Conservation (phyloP, 2,797 vertebrate species). For the Masticophis lateralis region DNA sequence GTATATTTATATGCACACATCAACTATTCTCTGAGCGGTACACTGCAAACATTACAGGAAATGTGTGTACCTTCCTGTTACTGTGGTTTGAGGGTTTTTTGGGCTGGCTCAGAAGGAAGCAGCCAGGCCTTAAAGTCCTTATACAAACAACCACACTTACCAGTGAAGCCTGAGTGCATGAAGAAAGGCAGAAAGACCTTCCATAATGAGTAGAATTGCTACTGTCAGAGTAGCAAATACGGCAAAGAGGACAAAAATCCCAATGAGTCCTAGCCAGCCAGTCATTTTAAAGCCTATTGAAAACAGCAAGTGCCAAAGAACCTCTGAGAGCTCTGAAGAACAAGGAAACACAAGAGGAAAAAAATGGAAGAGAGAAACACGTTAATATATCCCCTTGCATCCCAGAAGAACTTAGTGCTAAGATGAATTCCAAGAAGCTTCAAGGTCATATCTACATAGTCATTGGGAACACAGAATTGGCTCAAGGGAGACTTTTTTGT, state of each 20-base stretch:
- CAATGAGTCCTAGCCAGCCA: constrained; percentile 65
- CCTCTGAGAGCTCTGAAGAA: constrained; percentile 77
- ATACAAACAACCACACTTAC: constrained; percentile 47
- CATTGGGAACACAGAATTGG: neutral
- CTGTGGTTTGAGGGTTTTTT: neutral
- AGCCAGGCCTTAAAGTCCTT: neutral
- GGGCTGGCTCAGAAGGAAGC: neutral
- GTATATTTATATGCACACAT: neutral
- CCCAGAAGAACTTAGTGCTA: neutral
- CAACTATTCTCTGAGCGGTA: neutral
- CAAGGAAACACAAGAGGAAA: neutral
- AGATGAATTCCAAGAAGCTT: neutral
- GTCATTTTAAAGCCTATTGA: constrained; percentile 49
- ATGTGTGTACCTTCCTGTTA: no score
- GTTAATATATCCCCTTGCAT: neutral
- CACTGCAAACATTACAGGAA: neutral
- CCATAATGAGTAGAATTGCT: constrained; percentile 79
- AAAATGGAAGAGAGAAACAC: constrained; percentile 4
- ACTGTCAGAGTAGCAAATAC: constrained; percentile 73
- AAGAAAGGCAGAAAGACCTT: constrained; percentile 81
- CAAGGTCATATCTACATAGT: neutral
- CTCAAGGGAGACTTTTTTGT: neutral
- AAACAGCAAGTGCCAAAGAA: constrained; percentile 82
- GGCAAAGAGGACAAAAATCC: constrained; percentile 71
- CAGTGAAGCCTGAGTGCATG: constrained; percentile 79